Evolutionary conservation across 2,113 vertebrate species (phyloP).

Genomic region (Callopanchax toddi): DNA sequence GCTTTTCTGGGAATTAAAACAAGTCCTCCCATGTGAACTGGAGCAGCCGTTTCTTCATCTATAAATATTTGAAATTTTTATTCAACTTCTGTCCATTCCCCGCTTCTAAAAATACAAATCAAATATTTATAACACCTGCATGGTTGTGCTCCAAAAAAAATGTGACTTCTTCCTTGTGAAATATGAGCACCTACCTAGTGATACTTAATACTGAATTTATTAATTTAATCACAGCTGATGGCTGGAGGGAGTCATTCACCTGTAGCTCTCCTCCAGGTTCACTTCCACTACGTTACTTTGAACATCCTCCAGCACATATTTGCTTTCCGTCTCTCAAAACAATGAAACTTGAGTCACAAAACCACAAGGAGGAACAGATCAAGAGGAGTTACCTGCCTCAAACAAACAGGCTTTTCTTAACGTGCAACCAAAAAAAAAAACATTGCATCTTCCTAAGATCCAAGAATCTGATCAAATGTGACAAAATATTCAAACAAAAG

Average conservation of each 20-base stretch:
- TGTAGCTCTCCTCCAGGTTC: no score
- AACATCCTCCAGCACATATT: constrained; percentile 14
- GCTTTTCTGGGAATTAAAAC: no score
- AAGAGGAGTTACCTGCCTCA: constrained; percentile 8
- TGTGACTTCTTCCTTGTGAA: no score
- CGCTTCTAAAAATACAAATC: neutral
- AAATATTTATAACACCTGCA: no score
- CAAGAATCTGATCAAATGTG: no score
- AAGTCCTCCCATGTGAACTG: no score
- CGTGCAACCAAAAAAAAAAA: constrained; percentile 10
- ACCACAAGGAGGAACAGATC: constrained; percentile 3
- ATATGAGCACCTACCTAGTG: no score
- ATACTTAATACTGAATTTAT: no score
- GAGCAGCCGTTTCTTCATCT: no score
- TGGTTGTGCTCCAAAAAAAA: neutral
- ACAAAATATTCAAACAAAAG: no score
- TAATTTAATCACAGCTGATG: no score
- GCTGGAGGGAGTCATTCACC: no score
- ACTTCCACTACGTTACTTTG: neutral
- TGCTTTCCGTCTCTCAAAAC: neutral
- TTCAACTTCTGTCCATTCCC: neutral
- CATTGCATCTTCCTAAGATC: neutral
- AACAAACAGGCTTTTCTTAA: constrained; percentile 11
- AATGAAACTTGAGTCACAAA: constrained; percentile 27
- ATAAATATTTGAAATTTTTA: neutral